Evolutionary conservation across 2,888 invertebrate genomes (phyloP).

Genomic region (Brachyptera putata): DNA sequence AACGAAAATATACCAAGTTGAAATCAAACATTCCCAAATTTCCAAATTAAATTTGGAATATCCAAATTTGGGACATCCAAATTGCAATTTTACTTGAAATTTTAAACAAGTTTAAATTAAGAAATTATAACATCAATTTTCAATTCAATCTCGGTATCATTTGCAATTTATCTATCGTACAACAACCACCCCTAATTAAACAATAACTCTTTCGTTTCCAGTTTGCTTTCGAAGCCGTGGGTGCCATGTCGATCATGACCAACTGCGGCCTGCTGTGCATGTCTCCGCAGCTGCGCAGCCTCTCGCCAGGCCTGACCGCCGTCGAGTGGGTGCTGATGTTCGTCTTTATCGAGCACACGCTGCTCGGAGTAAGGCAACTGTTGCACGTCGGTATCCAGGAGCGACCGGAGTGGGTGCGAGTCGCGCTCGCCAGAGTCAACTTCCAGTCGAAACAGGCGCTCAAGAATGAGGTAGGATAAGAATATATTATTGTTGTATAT

Average conservation of each 20-base stretch:
- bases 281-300: constrained; percentile 56
- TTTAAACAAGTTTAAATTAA: too few relatives aligned
- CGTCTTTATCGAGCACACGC: constrained; percentile 64
- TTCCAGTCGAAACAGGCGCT: constrained; percentile 60
- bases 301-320: constrained; percentile 42
- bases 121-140: too few relatives aligned
- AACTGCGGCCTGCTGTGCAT: constrained; percentile 70
- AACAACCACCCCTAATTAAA: too few relatives aligned
- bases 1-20: too few relatives aligned
- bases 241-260: constrained; percentile 64
- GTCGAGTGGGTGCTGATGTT: constrained; percentile 57
- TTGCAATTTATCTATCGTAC: too few relatives aligned
- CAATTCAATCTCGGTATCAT: too few relatives aligned
- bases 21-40: too few relatives aligned
- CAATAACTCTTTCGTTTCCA: too few relatives aligned
- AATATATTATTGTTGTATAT: too few relatives aligned
- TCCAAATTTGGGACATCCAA: too few relatives aligned
- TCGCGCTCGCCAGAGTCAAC: constrained; percentile 57
- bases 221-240: constrained; percentile 63
- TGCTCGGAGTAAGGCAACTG: constrained; percentile 59
- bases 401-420: constrained; percentile 62
- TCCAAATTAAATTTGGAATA: too few relatives aligned
- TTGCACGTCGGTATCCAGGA: constrained; percentile 66
- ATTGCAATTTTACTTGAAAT: too few relatives aligned
- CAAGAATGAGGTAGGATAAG: constrained; percentile 49